Base-by-base conservation (phyloP, 2,113 vertebrate species). In the Orcinus orca region DNA sequence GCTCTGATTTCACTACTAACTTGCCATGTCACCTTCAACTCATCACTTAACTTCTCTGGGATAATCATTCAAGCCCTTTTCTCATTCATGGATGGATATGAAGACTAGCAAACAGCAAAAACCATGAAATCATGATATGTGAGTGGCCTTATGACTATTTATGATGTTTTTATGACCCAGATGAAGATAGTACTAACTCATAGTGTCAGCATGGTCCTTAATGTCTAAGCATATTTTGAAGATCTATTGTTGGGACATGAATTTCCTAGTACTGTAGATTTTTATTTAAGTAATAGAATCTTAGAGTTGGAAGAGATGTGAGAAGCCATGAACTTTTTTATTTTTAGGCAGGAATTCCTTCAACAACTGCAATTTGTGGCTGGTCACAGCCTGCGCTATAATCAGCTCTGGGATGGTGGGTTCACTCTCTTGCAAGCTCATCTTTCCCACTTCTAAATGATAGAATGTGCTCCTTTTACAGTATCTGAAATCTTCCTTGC, bases 321-420 rank as follows among this genome's bases (percentile, higher is more conserved):
- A 67, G 68, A 83, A 71, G 68, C 36, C 26, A 47, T 10, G 60
- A 65, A 23, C 44, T 47, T 97, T 80, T 80, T 86, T 60, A 70
- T 70, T 94, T 97, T 82, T 77, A 83, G 87, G 63, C 3, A 81
- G 84, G 55, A 62, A 88, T 94, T 81, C 95, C 60, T 90, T 89
- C 70, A 38, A 70, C 26, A 55, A 12, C 36, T n/a, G 25, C 33
- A 15, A n/a, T 90, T 55, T 80, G 68, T 86, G 71, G 71, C 73
- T 50, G 58, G 81, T 74, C 23, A 0, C n/a, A 84, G 36, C 70
- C 84, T 88, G 12, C 15, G 33, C 47, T 84, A 18, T 81, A 68
- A 88, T 31, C 15, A 8, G 50, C 29, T 44, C 55, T 25, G 14
- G 18, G 9, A 25, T 53, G 38, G 62, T 62, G 29, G 62, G n/a